Conservation (phyloP, 2,113 vertebrate species). For the Neomonachus schauinslandi region DNA sequence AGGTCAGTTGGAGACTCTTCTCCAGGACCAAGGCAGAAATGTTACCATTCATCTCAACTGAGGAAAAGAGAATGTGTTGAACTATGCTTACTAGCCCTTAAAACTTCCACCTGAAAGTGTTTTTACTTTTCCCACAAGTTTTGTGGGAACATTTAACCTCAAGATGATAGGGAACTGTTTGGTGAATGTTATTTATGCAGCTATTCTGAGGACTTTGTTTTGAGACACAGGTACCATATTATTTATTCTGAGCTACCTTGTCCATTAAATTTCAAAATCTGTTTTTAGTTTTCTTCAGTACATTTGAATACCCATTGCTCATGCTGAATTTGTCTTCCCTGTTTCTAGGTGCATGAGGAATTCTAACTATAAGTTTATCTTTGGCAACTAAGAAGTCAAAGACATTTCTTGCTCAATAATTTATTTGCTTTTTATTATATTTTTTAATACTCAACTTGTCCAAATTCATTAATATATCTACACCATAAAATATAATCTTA, state of each 20-base stretch:
- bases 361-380: background rate
- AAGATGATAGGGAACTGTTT: background rate
- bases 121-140: background rate
- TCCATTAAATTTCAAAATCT: background rate
- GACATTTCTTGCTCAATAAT: background rate
- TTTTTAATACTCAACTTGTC: background rate
- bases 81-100: background rate
- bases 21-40: background rate
- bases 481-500: background rate
- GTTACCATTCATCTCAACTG: background rate
- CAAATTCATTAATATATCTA: background rate
- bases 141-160: background rate
- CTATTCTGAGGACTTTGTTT: background rate
- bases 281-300: background rate
- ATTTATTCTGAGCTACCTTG: background rate
- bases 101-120: background rate
- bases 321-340: background rate
- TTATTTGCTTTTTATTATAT: background rate
- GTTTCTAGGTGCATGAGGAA: background rate
- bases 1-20: background rate
- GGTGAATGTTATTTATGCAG: background rate
- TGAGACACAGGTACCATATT: background rate
- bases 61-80: background rate
- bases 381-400: background rate
- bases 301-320: background rate